Percentiles rank a stretch among this genome's conserved stretches.
Conservation (phyloP, 2,113 vertebrate genomes). For the Solea solea region DNA sequence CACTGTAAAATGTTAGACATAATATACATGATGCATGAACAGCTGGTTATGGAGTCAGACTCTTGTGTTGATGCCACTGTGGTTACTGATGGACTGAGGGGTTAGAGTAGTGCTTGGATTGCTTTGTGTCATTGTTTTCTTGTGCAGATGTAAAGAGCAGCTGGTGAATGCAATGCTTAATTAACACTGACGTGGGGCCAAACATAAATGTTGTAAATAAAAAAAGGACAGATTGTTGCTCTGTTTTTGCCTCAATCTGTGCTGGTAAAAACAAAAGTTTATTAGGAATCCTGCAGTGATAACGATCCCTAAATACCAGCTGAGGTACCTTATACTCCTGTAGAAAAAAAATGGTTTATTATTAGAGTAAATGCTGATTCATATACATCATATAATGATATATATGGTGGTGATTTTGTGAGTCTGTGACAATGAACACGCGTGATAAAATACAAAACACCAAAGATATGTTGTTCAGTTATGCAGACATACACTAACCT, state of each 20-base stretch:
- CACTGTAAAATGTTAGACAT: not conserved
- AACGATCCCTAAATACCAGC: too few species aligned
- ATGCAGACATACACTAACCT: too few species aligned
- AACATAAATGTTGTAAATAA: slow-evolving; percentile 63
- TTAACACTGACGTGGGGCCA: slow-evolving; percentile 38
- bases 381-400: too few species aligned
- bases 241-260: slow-evolving; percentile 7
- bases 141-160: slow-evolving; percentile 19
- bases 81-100: slow-evolving; percentile 29
- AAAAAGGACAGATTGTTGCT: slow-evolving; percentile 40
- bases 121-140: slow-evolving; percentile 21
- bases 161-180: slow-evolving; percentile 19
- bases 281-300: not conserved
- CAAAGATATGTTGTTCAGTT: too few species aligned
- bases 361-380: too few species aligned
- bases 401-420: too few species aligned
- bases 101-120: slow-evolving; percentile 14
- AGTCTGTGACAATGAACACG: too few species aligned
- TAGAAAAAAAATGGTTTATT: too few species aligned
- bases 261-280: not conserved
- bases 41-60: not conserved
- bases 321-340: too few species aligned
- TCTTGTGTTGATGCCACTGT: slow-evolving; percentile 25
- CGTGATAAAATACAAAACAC: too few species aligned
- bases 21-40: not conserved